Evolutionary conservation across 1,140 invertebrate genomes (phyloP).

Genomic region (Drosophila parvula): DNA sequence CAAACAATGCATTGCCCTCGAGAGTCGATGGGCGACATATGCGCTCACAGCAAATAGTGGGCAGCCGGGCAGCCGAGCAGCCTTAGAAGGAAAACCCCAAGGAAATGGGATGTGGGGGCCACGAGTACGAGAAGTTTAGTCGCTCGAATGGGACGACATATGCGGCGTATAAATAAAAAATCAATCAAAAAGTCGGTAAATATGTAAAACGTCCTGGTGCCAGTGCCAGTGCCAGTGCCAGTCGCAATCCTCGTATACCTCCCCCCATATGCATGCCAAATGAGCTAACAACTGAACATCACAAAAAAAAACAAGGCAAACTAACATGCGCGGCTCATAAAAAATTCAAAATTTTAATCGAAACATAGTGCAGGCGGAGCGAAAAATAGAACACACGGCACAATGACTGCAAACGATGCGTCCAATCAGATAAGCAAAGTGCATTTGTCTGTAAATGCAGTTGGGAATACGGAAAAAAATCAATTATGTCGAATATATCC

Average conservation of each 20-base stretch:
- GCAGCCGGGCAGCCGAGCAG: background rate
- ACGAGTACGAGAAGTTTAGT: conserved; percentile 12
- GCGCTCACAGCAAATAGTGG: conserved; percentile 34
- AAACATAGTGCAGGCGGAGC: conserved; percentile 70
- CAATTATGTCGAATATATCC: conserved; percentile 1
- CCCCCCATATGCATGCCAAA: conserved; percentile 56
- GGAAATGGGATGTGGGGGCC: conserved; percentile 12
- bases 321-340: conserved; percentile 63
- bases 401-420: conserved; percentile 54
- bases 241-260: background rate
- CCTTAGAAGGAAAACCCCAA: conserved; percentile 17
- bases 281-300: conserved; percentile 44
- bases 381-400: conserved; percentile 68
- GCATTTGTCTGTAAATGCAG: conserved; percentile 30
- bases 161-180: conserved; percentile 77
- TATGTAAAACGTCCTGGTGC: conserved; percentile 30
- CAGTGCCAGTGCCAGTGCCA: too few relatives aligned
- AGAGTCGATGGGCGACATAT: conserved; percentile 64
- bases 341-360: conserved; percentile 80
- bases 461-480: background rate
- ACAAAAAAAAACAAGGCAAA: conserved; percentile 28
- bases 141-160: conserved; percentile 59
- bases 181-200: conserved; percentile 70
- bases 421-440: conserved; percentile 41
- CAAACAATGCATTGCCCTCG: conserved; percentile 70